phyloP scores from a whole-genome alignment of 2,113 vertebrate genomes.

The Coracopsis vasa region DNA sequence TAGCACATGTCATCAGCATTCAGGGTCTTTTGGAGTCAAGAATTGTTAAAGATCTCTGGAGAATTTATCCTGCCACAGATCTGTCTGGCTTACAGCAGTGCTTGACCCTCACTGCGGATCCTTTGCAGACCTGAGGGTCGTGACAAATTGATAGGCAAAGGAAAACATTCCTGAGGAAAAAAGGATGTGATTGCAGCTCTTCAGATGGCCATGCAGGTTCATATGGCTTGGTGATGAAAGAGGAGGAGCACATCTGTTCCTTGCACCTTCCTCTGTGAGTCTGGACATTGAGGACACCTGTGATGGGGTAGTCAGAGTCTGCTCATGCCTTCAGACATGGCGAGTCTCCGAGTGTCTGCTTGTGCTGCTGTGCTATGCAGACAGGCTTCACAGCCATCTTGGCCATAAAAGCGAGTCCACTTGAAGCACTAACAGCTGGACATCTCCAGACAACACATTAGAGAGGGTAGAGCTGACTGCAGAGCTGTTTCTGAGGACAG shows the following conservation, averaged over 20 bases:
- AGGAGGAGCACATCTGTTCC: background rate
- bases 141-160: background rate
- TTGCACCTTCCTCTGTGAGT: background rate
- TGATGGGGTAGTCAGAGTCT: background rate
- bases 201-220: background rate
- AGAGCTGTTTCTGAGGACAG: background rate
- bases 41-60: background rate
- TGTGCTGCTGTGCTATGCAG: accelerated
- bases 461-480: background rate
- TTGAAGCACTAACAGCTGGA: background rate
- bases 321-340: background rate
- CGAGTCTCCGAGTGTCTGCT: background rate
- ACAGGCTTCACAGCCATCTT: background rate
- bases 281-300: background rate
- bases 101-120: background rate
- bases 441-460: background rate
- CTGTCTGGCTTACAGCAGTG: background rate
- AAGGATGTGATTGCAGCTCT: background rate
- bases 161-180: background rate
- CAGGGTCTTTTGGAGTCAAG: background rate
- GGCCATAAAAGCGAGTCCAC: background rate
- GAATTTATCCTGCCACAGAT: background rate
- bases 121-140: background rate
- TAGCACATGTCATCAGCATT: background rate
- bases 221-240: background rate